phyloP scores from a whole-genome alignment of 1,140 invertebrate species.

The Papilio polytes region DNA sequence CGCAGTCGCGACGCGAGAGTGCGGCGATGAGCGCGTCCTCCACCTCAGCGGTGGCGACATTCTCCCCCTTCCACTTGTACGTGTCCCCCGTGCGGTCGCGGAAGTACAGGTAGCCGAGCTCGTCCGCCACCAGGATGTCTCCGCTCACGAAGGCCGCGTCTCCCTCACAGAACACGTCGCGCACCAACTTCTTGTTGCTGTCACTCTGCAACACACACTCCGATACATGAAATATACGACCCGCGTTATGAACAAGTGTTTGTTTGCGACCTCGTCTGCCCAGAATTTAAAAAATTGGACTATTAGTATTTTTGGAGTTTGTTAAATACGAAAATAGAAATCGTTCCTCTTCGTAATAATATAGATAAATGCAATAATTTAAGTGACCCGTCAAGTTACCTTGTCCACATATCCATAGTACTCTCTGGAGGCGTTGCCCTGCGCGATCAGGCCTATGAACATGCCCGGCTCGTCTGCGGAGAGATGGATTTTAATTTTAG shows the following conservation, averaged over 20 bases:
- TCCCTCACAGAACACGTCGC: constrained; percentile 92
- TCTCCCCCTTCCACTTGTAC: constrained; percentile 99
- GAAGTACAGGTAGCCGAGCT: constrained; percentile 97
- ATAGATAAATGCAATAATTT: too few species aligned
- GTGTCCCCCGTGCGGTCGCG: constrained; percentile 98
- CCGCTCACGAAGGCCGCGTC: constrained; percentile 94
- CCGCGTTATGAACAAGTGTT: too few species aligned
- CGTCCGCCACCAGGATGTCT: constrained; percentile 96
- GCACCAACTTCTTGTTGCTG: constrained; percentile 93
- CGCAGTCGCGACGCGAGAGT: constrained; percentile 94
- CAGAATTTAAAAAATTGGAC: too few species aligned
- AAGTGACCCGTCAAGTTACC: constrained; percentile 54
- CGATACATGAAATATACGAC: background rate
- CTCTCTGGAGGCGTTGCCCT: constrained; percentile 91
- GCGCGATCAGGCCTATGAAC: constrained; percentile 97
- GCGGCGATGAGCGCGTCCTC: constrained; percentile 96
- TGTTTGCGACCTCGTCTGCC: too few species aligned
- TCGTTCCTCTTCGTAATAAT: too few species aligned
- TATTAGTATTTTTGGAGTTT: too few species aligned
- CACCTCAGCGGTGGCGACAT: constrained; percentile 99
- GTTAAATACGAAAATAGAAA: too few species aligned
- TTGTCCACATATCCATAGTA: constrained; percentile 97
- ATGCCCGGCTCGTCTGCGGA: constrained; percentile 95
- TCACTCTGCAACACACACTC: constrained; percentile 82
- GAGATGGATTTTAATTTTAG: constrained; percentile 13